Evolutionary conservation across 2,113 vertebrate species (phyloP).

Genomic region (Sturnus vulgaris): DNA sequence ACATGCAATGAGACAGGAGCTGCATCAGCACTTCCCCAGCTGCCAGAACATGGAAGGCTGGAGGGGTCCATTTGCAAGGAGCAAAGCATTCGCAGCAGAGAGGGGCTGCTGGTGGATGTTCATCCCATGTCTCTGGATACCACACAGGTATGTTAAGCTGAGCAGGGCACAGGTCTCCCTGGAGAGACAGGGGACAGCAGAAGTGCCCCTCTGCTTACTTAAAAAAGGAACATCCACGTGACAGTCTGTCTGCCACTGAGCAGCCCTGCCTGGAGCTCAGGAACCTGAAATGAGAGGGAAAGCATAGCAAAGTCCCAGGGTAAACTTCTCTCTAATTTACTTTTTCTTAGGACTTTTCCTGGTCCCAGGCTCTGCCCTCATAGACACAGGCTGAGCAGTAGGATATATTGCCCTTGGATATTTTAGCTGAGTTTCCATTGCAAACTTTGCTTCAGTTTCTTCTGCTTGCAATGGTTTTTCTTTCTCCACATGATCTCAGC

Average conservation of each 20-base stretch:
- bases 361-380: not conserved
- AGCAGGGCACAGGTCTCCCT: not conserved
- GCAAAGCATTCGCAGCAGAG: not conserved
- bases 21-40: not conserved
- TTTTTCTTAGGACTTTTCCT: not conserved
- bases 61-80: not conserved
- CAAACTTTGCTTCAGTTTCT: not conserved
- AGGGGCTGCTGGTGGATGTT: not conserved
- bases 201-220: not conserved
- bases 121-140: fast-evolving
- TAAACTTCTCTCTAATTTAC: not conserved
- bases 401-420: not conserved
- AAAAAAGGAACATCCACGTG: not conserved
- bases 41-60: not conserved
- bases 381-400: not conserved
- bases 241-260: not conserved
- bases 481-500: not conserved
- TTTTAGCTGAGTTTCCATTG: not conserved
- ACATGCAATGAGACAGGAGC: not conserved
- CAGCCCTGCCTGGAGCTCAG: not conserved
- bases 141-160: not conserved
- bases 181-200: not conserved
- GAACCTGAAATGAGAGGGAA: not conserved
- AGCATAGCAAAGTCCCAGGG: not conserved
- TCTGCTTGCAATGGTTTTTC: not conserved